Evolutionary conservation across 2,888 invertebrate genomes (phyloP), one percentile per base, ranked within the genome.

Genomic region (Napeogenes sylphis): DNA sequence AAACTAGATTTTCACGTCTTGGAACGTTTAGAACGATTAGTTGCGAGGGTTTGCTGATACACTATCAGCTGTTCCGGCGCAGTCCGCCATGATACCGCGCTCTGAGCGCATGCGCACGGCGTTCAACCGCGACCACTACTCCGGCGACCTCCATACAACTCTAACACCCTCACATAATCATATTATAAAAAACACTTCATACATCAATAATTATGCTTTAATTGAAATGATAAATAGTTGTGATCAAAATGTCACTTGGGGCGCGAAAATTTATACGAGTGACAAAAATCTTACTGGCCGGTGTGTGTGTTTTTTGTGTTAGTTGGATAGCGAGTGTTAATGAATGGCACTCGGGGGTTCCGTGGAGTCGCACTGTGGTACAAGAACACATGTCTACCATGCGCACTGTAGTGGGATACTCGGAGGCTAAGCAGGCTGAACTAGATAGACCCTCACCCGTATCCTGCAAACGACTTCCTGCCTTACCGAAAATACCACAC

Each of bases 381-480:
- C 70, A 68, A 13, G 63, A 70, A 59, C 72, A 70, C 6, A 68
- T 78, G 65, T 75, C 90, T 38, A 90, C 90, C 64, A 91, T 92
- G 84, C 88, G 88, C 74, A 92, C 92, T 66, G 92, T 93, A 70
- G 91, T 93, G 68, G 93, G 91, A 30, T 93, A 93, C 81, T 93
- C 93, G 45, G 92, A 91, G 75, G 90, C 84, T 68, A 91, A 91
- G 73, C 89, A 84, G 72, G 91, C 90, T 4, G 91, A 91, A 76
- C 80, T 91, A 83, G 91, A 91, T 67, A 79, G 84, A 14, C 90
- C 89, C 6, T 81, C 79, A 30, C 90, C 88, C 0, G 80, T 91
- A 61, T 73, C 85, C 60, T 91, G 91, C 72, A 84, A 85, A 69
- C 80, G 83, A 13, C 73, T 88, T 10, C 87, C 85, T 2, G 83